Conservation (phyloP, 1,140 invertebrate species). For the Drosophila prosaltans region DNA sequence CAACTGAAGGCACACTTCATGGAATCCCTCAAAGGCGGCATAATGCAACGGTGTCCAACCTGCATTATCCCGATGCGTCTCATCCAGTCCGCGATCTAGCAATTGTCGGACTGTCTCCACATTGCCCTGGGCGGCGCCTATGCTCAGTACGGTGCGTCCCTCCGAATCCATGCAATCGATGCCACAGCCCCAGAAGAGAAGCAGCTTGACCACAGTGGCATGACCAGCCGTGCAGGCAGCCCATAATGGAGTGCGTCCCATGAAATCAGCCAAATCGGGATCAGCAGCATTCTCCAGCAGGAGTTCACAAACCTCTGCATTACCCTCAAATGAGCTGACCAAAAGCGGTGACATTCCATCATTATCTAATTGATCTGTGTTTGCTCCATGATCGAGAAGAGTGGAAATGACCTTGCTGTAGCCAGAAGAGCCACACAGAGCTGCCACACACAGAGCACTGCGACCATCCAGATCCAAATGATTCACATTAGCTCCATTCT, state of each 20-base stretch:
- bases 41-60: constrained; percentile 98
- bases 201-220: constrained; percentile 89
- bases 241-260: constrained; percentile 91
- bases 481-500: constrained; percentile 93
- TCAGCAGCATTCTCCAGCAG: constrained; percentile 94
- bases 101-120: constrained; percentile 94
- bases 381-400: constrained; percentile 92
- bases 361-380: constrained; percentile 94
- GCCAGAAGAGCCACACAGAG: constrained; percentile 94
- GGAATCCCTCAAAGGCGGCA: constrained; percentile 95
- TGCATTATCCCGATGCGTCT: constrained; percentile 94
- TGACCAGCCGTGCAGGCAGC: constrained; percentile 95
- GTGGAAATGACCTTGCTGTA: constrained; percentile 89
- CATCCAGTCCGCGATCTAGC: constrained; percentile 94
- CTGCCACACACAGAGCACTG: constrained; percentile 95
- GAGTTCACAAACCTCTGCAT: constrained; percentile 91
- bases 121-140: constrained; percentile 94
- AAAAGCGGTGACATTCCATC: constrained; percentile 96
- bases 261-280: constrained; percentile 92
- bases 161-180: constrained; percentile 95
- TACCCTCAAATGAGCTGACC: constrained; percentile 96
- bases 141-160: constrained; percentile 93
- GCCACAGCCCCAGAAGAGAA: constrained; percentile 95
- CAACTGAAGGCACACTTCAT: constrained; percentile 93
- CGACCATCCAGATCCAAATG: constrained; percentile 95